phyloP scores from a whole-genome alignment of 2,888 invertebrate species.

The Calameuta pallipes region DNA sequence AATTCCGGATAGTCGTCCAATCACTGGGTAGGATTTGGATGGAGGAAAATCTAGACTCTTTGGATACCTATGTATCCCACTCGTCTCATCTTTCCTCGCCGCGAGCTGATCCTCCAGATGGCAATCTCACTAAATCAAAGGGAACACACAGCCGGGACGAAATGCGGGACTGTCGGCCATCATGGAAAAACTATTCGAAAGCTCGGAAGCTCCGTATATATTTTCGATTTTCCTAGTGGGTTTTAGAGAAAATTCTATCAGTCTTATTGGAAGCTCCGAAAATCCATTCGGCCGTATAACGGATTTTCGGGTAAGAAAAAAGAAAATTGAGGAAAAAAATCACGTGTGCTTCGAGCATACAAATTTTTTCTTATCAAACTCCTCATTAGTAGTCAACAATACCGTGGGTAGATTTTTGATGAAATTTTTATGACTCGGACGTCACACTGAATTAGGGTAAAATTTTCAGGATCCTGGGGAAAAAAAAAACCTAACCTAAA shows the following conservation, averaged over 20 bases:
- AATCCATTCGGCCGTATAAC: not conserved
- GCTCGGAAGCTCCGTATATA: not conserved
- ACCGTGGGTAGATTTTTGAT: not conserved
- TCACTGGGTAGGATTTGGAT: conserved; percentile 14
- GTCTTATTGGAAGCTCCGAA: not conserved
- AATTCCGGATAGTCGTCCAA: conserved; percentile 17
- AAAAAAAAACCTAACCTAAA: not conserved
- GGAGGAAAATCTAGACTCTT: too few species aligned
- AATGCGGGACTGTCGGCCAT: not conserved
- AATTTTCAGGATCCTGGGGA: not conserved
- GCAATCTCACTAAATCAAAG: conserved; percentile 24
- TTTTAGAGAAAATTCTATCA: not conserved
- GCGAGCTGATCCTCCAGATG: conserved; percentile 19
- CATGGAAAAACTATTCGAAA: too few species aligned
- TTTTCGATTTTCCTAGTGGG: not conserved
- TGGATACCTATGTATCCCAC: conserved; percentile 8
- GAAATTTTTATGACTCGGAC: not conserved
- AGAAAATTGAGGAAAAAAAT: not conserved
- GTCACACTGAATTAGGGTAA: not conserved
- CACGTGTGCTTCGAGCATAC: rapidly evolving
- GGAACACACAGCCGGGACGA: conserved; percentile 7
- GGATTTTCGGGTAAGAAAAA: not conserved
- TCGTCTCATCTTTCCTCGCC: conserved; percentile 22
- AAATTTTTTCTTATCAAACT: not conserved
- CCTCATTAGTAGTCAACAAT: not conserved